Percentiles rank a stretch among this genome's conserved stretches.
Evolutionary conservation across 2,888 invertebrate genomes (phyloP).

Genomic region (Belgica antarctica): DNA sequence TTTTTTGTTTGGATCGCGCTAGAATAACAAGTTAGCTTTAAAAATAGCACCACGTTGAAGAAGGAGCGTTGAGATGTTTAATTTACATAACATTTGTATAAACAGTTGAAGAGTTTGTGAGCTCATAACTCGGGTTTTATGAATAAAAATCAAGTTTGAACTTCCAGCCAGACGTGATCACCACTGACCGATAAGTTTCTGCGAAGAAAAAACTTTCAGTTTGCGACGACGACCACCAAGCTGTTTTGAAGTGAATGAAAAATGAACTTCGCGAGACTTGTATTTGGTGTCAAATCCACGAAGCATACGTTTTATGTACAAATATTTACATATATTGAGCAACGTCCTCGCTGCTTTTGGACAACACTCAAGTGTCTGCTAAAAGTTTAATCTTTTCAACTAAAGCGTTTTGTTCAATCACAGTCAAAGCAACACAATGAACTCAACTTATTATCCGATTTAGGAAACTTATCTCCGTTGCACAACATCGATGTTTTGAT

Average conservation of each 20-base stretch:
- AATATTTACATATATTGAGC: conserved; percentile 4
- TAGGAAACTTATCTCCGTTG: too few relatives aligned
- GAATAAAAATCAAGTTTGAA: too few relatives aligned
- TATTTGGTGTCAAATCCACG: too few relatives aligned
- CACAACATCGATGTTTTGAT: too few relatives aligned
- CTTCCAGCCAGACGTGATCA: not conserved
- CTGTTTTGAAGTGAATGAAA: not conserved
- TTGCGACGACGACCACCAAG: not conserved
- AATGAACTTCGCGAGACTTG: not conserved
- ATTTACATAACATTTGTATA: conserved; percentile 2
- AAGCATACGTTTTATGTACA: too few relatives aligned
- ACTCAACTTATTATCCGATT: not conserved
- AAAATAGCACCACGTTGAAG: conserved; percentile 13
- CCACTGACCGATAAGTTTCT: not conserved
- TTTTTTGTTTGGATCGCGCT: conserved; percentile 24
- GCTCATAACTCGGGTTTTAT: not conserved
- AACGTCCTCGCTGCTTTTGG: too few relatives aligned
- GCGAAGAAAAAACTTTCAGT: not conserved
- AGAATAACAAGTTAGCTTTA: conserved; percentile 22
- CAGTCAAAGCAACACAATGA: not conserved
- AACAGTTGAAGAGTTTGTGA: not conserved
- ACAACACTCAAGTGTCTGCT: conserved; percentile 6
- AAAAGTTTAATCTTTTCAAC: not conserved
- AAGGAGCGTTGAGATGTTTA: conserved; percentile 1
- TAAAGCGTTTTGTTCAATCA: not conserved